Conservation (phyloP, 2,113 vertebrate species). For the Scartelaos histophorus region DNA sequence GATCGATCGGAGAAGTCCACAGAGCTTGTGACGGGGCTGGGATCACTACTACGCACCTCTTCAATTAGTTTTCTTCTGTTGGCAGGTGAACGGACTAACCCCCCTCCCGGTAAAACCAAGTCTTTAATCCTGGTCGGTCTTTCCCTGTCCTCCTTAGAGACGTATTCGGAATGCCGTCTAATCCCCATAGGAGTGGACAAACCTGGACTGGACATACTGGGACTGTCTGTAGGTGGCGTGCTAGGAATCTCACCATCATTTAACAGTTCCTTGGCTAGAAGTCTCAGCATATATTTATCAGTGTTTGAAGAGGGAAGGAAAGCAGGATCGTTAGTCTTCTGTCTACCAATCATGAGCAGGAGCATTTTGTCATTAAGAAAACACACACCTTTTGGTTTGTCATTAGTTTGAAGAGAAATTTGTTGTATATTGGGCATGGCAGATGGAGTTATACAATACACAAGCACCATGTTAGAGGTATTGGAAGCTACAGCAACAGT, state of each 20-base stretch:
- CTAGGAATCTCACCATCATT: constrained; percentile 64
- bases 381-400: constrained; percentile 91
- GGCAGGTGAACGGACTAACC: constrained; percentile 62
- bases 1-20: constrained; percentile 79
- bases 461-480: constrained; percentile 84
- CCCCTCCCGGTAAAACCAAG: constrained; percentile 81
- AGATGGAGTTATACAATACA: constrained; percentile 84
- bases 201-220: constrained; percentile 52
- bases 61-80: constrained; percentile 82
- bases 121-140: constrained; percentile 64
- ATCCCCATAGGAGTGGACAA: constrained; percentile 55
- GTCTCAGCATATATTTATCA: constrained; percentile 84
- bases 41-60: constrained; percentile 81
- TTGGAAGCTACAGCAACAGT: constrained; percentile 90
- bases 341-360: constrained; percentile 87
- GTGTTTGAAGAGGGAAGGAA: constrained; percentile 92
- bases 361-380: constrained; percentile 87
- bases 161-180: constrained; percentile 80
- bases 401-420: constrained; percentile 86
- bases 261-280: constrained; percentile 81
- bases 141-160: constrained; percentile 64
- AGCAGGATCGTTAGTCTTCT: constrained; percentile 83
- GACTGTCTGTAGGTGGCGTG: constrained; percentile 37
- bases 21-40: constrained; percentile 76
- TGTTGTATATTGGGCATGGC: constrained; percentile 87